Conservation (phyloP, 2,113 vertebrate genomes). For the Tetrao urogallus region DNA sequence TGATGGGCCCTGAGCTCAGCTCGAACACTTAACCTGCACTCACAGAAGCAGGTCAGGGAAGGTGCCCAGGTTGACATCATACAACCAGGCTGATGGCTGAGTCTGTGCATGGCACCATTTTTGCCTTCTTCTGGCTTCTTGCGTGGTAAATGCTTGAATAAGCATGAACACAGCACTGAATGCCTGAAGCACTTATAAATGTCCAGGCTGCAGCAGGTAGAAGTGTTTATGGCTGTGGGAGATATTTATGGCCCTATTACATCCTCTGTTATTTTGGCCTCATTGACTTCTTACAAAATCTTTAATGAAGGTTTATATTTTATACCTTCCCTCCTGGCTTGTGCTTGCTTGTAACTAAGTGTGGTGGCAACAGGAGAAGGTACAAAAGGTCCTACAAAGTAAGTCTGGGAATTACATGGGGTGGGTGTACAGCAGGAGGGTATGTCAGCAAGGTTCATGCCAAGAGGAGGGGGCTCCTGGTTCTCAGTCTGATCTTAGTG, state of each 20-base stretch:
- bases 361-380: neutral
- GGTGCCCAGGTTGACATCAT: accelerated
- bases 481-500: neutral
- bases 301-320: constrained; percentile 49
- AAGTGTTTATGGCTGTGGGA: constrained; percentile 58
- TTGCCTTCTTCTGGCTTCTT: neutral
- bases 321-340: constrained; percentile 20
- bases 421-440: neutral
- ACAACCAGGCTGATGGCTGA: neutral
- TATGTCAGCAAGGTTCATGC: neutral
- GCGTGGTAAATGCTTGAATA: neutral
- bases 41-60: neutral
- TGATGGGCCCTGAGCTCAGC: neutral
- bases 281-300: constrained; percentile 35
- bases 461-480: neutral
- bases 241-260: constrained; percentile 58
- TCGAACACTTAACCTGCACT: neutral
- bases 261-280: constrained; percentile 50
- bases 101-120: neutral
- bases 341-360: neutral
- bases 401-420: neutral
- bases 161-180: neutral
- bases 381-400: neutral
- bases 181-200: constrained; percentile 26
- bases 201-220: constrained; percentile 26